phyloP scores from a whole-genome alignment of 2,888 invertebrate genomes.

The Drosophila anceps region DNA sequence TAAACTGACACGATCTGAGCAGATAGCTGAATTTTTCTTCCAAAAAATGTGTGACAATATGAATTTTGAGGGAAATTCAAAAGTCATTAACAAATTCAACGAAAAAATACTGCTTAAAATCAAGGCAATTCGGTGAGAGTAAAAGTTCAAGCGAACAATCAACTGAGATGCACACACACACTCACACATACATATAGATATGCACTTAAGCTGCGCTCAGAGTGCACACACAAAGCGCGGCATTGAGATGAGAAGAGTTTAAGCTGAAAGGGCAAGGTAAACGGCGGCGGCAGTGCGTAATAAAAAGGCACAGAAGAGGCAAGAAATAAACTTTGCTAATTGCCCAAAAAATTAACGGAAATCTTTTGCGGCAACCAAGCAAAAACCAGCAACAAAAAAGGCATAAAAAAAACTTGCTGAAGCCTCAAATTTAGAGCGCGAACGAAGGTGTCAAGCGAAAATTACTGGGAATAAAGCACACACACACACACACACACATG shows the following conservation, averaged over 20 bases:
- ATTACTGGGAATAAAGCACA: conserved; percentile 50
- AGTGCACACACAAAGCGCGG: conserved; percentile 14
- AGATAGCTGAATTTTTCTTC: conserved; percentile 29
- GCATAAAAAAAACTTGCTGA: conserved; percentile 40
- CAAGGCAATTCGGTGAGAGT: conserved; percentile 14
- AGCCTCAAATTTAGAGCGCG: conserved; percentile 32
- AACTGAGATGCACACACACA: background rate
- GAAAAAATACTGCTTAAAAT: conserved; percentile 26
- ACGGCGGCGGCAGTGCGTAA: conserved; percentile 5
- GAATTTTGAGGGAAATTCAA: conserved; percentile 29
- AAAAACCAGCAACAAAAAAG: conserved; percentile 19
- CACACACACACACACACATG: conserved; percentile 1
- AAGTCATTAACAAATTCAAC: conserved; percentile 24
- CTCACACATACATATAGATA: background rate
- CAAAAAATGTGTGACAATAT: conserved; percentile 48
- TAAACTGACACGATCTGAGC: conserved; percentile 24
- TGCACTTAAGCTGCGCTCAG: conserved; percentile 7
- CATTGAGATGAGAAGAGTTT: conserved; percentile 14
- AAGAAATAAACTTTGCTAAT: conserved; percentile 56
- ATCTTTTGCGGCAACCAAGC: conserved; percentile 42
- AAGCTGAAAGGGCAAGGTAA: conserved; percentile 35
- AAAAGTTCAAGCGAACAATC: conserved; percentile 17
- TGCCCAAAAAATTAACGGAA: conserved; percentile 64
- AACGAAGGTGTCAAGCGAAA: conserved; percentile 48
- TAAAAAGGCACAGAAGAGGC: conserved; percentile 25